Evolutionary conservation across 2,888 invertebrate genomes (phyloP), one percentile per base, ranked within the genome.

Genomic region (Drosophila subsilvestris): DNA sequence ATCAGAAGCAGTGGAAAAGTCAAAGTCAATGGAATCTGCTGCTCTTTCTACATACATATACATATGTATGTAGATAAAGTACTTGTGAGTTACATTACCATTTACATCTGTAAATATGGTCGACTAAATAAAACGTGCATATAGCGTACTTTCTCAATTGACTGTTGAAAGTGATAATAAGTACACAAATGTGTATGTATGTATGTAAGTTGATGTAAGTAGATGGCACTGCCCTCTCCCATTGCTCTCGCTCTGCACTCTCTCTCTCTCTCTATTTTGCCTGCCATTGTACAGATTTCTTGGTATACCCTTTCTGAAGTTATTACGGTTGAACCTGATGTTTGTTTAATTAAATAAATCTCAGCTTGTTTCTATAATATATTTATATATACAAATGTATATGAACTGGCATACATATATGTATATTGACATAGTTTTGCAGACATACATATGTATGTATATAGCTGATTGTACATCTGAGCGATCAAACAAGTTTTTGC

Each of bases 131-230:
- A 37, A n/a, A n/a, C 37, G n/a, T 37, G 37, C 6, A 37, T 37
- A 37, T 43, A 42, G 53, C 44, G 53, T 49, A 61, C 61, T 73
- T 73, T 74, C 63, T 54, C 63, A 72, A 71, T 71, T 71, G 48
- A 45, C 57, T 18, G 48, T 32, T 42, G 51, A 56, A 71, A 71
- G 61, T 71, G 71, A 71, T 56, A 71, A 61, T 37, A 45, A 32
- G 45, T 22, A 18, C 51, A 48, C 18, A 29, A 6, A 4, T 22
- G 5, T 22, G 5, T 18, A 56, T 29, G 14, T 56, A 37, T 37
- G 29, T 20, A 25, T 47, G 4, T 29, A 10, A 17, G 17, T 32
- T 49, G 6, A 25, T 47, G 2, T 29, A 10, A 17, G 17, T 22
- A 58, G 14, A 37, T 37, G 37, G 32, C 7, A 7, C 29, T 43